Conservation (phyloP, 2,797 vertebrate genomes). For the Leucoraja ocellata region DNA sequence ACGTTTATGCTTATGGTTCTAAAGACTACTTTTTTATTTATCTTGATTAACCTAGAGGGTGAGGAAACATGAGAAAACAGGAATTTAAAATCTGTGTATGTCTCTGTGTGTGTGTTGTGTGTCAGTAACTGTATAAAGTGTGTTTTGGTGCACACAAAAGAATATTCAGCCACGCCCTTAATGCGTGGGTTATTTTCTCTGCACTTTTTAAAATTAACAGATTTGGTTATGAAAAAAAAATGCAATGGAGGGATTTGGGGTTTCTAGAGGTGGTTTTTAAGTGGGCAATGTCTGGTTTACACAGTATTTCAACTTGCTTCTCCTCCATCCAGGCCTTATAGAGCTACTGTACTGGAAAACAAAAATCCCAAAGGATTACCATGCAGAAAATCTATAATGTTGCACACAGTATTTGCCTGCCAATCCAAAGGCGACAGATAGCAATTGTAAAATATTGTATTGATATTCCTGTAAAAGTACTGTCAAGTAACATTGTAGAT, state of each 20-base stretch:
- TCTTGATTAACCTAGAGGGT: not conserved
- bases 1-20: conserved; percentile 40
- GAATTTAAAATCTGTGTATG: conserved; percentile 39
- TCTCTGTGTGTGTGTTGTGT: conserved; percentile 40
- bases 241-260: not conserved
- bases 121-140: conserved; percentile 37
- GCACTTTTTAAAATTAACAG: conserved; percentile 37
- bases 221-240: conserved; percentile 25
- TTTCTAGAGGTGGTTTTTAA: conserved; percentile 9
- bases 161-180: conserved; percentile 45
- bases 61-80: conserved; percentile 41
- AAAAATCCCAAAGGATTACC: conserved; percentile 7
- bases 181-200: conserved; percentile 43
- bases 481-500: not conserved
- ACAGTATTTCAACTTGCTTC: conserved; percentile 28
- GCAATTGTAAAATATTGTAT: conserved; percentile 14
- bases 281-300: conserved; percentile 32
- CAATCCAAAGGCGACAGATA: conserved; percentile 8
- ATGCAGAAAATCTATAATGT: conserved; percentile 14
- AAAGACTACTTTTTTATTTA: conserved; percentile 19
- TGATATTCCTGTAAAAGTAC: not conserved
- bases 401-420: conserved; percentile 13
- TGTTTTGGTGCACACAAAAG: conserved; percentile 40
- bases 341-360: not conserved
- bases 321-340: conserved; percentile 2